Conservation (phyloP, 2,113 vertebrate species). For the Oostethus manadensis region DNA sequence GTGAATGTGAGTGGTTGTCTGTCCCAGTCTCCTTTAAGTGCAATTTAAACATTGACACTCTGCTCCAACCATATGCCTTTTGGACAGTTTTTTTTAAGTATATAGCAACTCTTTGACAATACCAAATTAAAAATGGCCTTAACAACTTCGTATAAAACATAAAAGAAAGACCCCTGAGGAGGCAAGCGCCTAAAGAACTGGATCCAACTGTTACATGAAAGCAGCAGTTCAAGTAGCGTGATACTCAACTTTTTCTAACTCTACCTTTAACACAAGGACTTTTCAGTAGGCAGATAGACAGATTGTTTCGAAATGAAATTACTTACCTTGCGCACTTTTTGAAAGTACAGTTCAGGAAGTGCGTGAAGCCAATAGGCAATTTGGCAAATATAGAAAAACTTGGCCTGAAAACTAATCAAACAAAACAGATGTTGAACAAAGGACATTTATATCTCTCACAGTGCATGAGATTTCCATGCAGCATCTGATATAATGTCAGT, state of each 20-base stretch:
- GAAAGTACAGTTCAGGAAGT: slow-evolving; percentile 80
- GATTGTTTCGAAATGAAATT: background rate
- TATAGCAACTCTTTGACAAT: too few species aligned
- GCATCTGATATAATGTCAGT: background rate
- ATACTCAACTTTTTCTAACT: too few species aligned
- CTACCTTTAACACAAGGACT: too few species aligned
- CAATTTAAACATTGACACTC: background rate
- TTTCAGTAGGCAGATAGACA: background rate
- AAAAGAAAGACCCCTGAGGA: too few species aligned
- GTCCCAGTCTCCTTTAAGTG: background rate
- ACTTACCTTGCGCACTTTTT: slow-evolving; percentile 79
- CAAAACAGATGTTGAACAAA: slow-evolving; percentile 4
- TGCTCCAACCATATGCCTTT: background rate
- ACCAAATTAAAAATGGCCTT: too few species aligned
- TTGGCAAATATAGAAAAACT: slow-evolving; percentile 87
- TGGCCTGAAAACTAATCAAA: slow-evolving; percentile 79
- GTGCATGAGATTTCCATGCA: background rate
- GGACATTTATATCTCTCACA: background rate
- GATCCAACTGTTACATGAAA: too few species aligned
- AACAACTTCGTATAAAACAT: too few species aligned
- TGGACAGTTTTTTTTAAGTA: too few species aligned
- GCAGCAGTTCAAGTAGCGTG: too few species aligned
- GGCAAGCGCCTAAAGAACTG: too few species aligned
- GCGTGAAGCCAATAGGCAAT: slow-evolving; percentile 84
- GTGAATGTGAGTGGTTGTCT: too few species aligned